Evolutionary conservation across 1,140 invertebrate genomes (phyloP).

Genomic region (Drosophila hydei): DNA sequence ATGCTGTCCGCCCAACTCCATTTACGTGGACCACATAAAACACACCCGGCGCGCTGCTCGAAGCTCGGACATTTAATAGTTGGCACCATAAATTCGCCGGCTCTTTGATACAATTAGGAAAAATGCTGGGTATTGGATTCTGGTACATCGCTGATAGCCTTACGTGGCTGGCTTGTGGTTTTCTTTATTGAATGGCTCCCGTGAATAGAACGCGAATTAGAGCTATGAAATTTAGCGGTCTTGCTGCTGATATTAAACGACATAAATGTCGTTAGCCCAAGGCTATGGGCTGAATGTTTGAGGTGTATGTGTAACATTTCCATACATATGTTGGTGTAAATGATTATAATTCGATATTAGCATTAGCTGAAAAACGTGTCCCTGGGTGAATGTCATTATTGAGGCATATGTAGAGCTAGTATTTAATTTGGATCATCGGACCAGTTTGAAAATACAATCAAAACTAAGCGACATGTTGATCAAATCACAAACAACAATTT

Average conservation of each 20-base stretch:
- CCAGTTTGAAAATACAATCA: conserved; percentile 5
- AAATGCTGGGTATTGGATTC: conserved; percentile 60
- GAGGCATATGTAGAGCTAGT: neutral
- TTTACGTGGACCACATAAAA: conserved; percentile 51
- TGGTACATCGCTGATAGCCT: conserved; percentile 60
- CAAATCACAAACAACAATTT: conserved; percentile 9
- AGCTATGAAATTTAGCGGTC: conserved; percentile 38
- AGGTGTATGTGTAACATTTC: neutral
- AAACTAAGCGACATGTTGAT: neutral
- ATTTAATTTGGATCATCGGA: neutral
- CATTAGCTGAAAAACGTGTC: neutral
- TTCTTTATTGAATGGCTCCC: conserved; percentile 50
- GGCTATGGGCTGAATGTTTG: neutral
- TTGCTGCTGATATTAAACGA: conserved; percentile 6
- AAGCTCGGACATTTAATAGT: conserved; percentile 46
- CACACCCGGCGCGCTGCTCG: conserved; percentile 32
- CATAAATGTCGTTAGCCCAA: conserved; percentile 1
- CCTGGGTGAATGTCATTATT: neutral
- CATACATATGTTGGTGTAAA: neutral
- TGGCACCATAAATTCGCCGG: conserved; percentile 63
- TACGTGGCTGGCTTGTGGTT: conserved; percentile 33
- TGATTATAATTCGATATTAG: neutral
- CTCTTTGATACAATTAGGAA: conserved; percentile 64
- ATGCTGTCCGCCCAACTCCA: conserved; percentile 4
- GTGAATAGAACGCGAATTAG: conserved; percentile 48